Evolutionary conservation across 2,888 invertebrate genomes (phyloP).

Genomic region (Drosophila yooni): DNA sequence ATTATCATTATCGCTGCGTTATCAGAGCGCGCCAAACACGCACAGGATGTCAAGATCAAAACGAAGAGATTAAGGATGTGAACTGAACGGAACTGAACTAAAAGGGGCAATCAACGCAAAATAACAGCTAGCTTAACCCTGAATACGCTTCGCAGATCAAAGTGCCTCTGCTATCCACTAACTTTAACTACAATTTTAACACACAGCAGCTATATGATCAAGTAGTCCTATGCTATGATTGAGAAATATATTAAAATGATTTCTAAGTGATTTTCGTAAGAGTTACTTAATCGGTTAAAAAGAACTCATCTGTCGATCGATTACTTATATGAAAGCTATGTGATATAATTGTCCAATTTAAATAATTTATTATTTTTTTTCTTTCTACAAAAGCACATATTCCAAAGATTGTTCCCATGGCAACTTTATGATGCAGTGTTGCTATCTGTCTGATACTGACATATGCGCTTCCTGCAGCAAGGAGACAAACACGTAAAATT

Average conservation of each 20-base stretch:
- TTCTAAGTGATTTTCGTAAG: too few relatives aligned
- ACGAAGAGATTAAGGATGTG: constrained; percentile 15
- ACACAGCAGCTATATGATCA: neutral
- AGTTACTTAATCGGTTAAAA: neutral
- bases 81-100: neutral
- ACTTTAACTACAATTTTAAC: neutral
- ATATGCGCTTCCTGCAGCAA: too few relatives aligned
- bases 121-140: neutral
- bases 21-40: constrained; percentile 42
- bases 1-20: constrained; percentile 52
- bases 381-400: too few relatives aligned
- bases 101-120: neutral
- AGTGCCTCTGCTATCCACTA: neutral
- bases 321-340: neutral
- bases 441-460: too few relatives aligned
- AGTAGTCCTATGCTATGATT: neutral
- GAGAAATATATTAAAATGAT: neutral
- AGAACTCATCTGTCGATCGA: neutral
- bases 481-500: too few relatives aligned
- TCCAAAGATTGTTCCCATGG: too few relatives aligned
- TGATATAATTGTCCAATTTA: too few relatives aligned
- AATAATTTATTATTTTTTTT: too few relatives aligned
- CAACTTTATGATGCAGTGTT: too few relatives aligned
- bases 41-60: constrained; percentile 15
- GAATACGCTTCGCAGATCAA: neutral